Conservation (phyloP, 2,797 vertebrate genomes). For the Thunnus albacares region DNA sequence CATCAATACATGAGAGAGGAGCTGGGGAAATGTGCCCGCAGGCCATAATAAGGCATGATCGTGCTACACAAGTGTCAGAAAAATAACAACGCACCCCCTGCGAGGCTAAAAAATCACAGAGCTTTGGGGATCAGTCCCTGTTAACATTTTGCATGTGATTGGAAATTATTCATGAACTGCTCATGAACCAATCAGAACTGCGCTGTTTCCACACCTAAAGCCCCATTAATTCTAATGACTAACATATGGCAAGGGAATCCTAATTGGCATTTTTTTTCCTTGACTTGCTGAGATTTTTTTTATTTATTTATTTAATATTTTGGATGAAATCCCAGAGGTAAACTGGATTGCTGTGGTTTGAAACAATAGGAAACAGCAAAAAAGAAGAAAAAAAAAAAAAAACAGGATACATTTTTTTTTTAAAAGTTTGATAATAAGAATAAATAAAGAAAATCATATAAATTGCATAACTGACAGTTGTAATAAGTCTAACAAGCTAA, state of each 20-base stretch:
- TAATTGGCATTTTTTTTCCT: neutral
- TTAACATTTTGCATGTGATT: constrained; percentile 13
- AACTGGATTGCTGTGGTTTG: neutral
- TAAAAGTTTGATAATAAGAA: too few species aligned
- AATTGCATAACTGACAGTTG: neutral
- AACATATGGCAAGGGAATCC: neutral
- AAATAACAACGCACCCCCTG: constrained; percentile 20
- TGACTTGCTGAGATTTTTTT: neutral
- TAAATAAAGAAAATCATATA: neutral
- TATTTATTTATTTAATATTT: neutral
- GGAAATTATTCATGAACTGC: constrained; percentile 22
- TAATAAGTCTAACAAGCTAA: neutral
- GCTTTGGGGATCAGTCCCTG: neutral
- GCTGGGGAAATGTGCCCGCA: constrained; percentile 13
- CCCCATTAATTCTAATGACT: constrained; percentile 5
- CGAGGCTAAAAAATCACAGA: neutral
- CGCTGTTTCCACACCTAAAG: constrained; percentile 1
- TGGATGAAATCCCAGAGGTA: neutral
- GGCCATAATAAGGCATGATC: constrained; percentile 51
- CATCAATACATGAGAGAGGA: constrained; percentile 57
- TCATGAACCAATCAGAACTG: constrained; percentile 17
- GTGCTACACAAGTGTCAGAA: constrained; percentile 22
- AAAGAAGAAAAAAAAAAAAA: neutral
- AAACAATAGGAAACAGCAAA: neutral
- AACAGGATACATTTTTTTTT: too few species aligned